Conservation (phyloP, 2,888 invertebrate genomes). For the Choristoneura rosaceana region DNA sequence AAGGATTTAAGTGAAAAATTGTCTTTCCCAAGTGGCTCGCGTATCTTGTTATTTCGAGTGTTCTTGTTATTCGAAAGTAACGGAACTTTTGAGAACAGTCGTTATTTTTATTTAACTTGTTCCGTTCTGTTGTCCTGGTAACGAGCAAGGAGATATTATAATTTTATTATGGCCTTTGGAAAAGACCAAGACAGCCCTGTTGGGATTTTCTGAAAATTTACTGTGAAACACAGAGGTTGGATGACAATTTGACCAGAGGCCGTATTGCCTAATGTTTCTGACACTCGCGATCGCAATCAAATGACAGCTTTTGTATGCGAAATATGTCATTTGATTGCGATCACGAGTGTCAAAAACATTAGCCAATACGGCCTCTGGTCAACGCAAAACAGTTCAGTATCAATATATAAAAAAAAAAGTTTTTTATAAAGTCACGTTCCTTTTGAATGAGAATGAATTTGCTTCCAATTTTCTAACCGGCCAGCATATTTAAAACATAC, state of each 20-base stretch:
- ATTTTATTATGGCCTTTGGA: slow-evolving; percentile 17
- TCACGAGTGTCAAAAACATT: too few species aligned
- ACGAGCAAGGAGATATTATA: slow-evolving; percentile 42
- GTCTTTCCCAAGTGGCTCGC: slow-evolving; percentile 10
- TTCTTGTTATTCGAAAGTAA: slow-evolving; percentile 33
- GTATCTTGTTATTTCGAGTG: slow-evolving; percentile 28
- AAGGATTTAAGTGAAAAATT: slow-evolving; percentile 25
- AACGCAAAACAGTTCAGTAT: too few species aligned
- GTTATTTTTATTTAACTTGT: slow-evolving; percentile 37
- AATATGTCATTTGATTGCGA: too few species aligned
- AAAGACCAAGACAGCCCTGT: not conserved
- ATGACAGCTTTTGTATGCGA: too few species aligned
- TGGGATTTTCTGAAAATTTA: too few species aligned
- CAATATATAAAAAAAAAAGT: too few species aligned
- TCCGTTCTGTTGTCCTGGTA: slow-evolving; percentile 25
- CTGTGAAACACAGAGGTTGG: too few species aligned
- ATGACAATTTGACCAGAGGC: too few species aligned
- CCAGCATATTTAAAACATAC: slow-evolving; percentile 46
- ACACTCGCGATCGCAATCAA: too few species aligned
- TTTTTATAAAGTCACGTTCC: too few species aligned
- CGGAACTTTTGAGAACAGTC: slow-evolving; percentile 34
- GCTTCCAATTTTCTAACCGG: not conserved
- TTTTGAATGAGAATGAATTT: not conserved
- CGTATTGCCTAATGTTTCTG: too few species aligned
- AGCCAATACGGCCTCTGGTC: too few species aligned